Evolutionary conservation across 1,140 invertebrate genomes (phyloP), one percentile per base, ranked within the genome.

Genomic region (Trachymyrmex cornetzi): DNA sequence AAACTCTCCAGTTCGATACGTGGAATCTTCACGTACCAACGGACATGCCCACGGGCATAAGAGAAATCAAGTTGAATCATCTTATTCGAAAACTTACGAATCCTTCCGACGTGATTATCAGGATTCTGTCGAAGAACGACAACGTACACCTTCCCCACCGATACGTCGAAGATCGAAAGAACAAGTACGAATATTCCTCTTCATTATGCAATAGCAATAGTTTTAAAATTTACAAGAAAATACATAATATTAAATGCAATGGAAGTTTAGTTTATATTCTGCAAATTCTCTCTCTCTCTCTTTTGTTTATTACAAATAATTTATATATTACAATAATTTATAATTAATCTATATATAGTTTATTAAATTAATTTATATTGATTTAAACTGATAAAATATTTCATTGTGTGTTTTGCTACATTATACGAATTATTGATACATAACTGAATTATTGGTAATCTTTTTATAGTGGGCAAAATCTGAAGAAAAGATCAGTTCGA

Each of bases 91-190:
- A 67, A 92, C 72, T 57, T 94, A 93, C 69, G 93, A 94, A 30
- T 74, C 90, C 0, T 87, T 91, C 16, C 90, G 91, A n/a, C 90
- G 86, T 0, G 85, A 90, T 9, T 84, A 93, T 24, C 92, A 92
- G 12, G 91, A 93, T 7, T 95, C 77, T 94, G 94, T 61, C 94
- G 95, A 30, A 34, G 94, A 95, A 0, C 81, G 63, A 67, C 74
- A 81, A 61, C 74, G 74, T 44, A 85, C 92, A 16, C 93, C 93
- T 0, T 94, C 94, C 61, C 96, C 96, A 0, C 96, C 96, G 6
- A 94, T 91, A 53, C 90, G 93, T 34, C 86, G 93, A 53, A 93
- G 63, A 64, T 81, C 77, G 2, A 91, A 91, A 53, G 89, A 91
- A 53, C 90, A 91, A 57, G 91, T 90, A 38, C 1, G 27, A 24